Evolutionary conservation across 1,140 invertebrate genomes (phyloP), one percentile per base, ranked within the genome.

Genomic region (Euwallacea similis): DNA sequence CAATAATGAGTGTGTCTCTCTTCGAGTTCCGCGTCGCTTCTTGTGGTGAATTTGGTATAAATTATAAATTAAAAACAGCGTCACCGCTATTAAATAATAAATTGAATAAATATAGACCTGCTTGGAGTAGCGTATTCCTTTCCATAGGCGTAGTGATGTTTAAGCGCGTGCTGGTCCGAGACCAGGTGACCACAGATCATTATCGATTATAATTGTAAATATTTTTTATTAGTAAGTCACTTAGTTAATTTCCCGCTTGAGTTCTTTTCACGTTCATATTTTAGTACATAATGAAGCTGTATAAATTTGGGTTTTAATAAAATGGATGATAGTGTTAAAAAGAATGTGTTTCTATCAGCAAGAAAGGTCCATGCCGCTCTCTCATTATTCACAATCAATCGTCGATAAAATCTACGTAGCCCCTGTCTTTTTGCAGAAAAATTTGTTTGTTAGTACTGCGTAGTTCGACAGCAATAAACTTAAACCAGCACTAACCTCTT

Each of bases 281-380:
- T 80, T 81, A 77, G 76, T 79, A 79, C 71, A 73, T 79, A 80
- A 79, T 70, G 72, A 77, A 78, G 79, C 78, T 81, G 79, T 81
- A 81, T 75, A 81, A 80, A 80, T 81, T 81, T 81, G 77, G 79
- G 79, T 80, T 81, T 81, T 79, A 81, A 80, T 79, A 81, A 81
- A 81, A 80, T 80, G 77, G 79, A 81, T 80, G 76, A 81, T 80
- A 81, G 79, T 79, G 80, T 76, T 78, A 76, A 64, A 66, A 8
- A 4, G 21, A 4, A 33, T 33, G 15, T 65, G 7, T 42, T 67
- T 72, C 43, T 66, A 55, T 54, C 43, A 11, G 21, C 21, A 4
- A 4, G 1, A 33, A 33, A 33, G 21, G 21, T 33, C 21, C 21
- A 4, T 33, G 4, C 21, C 21, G 21, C 4, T 4, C 1, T 33